Base-by-base conservation (phyloP, 2,113 vertebrate genomes). In the Prunella fulvescens region DNA sequence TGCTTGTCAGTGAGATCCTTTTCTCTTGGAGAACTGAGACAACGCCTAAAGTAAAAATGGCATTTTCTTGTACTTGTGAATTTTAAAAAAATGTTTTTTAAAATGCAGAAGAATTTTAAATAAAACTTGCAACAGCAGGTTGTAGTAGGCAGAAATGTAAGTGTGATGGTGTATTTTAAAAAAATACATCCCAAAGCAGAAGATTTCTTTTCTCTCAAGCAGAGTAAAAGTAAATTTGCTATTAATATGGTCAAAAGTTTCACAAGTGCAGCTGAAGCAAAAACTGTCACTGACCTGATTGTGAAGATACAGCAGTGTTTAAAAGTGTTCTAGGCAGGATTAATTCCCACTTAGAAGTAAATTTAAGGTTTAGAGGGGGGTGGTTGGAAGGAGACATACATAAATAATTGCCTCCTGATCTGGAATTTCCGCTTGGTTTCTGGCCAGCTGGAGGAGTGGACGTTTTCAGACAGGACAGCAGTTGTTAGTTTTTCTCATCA, bases 341-440 rank as follows among this genome's bases (percentile, higher is more conserved):
- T 82, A 81, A 86, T 92, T 93, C 37, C 48, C 67, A 48, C 48
- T 85, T 80, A 94, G 33, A 81, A 88, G 29, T 18, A 93, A 81
- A 89, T 82, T 67, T 40, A 50, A 57, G 40, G 31, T 65, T 69
- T 69, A 22, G 22, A 13, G 16, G 58, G 7, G 20, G n/a, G 3
- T 14, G 11, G 29, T 14, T 90, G 39, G 62, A 90, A 73, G 61
- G 56, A 92, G 66, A 44, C 39, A 65, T 92, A 83, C 29, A 69
- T 93, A 95, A 94, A 89, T 88, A 83, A 85, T 91, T 95, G 62
- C 57, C 44, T 96, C 60, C 80, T 9, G 14, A 69, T 93, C 90
- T 95, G 92, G 96, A 96, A 96, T 95, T 97, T 95, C 93, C 93
- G 15, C 77, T 96, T 92, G 81, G 80, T 81, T 95, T 39, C 2